phyloP scores from a whole-genome alignment of 2,113 vertebrate genomes.

The Silurus asotus region DNA sequence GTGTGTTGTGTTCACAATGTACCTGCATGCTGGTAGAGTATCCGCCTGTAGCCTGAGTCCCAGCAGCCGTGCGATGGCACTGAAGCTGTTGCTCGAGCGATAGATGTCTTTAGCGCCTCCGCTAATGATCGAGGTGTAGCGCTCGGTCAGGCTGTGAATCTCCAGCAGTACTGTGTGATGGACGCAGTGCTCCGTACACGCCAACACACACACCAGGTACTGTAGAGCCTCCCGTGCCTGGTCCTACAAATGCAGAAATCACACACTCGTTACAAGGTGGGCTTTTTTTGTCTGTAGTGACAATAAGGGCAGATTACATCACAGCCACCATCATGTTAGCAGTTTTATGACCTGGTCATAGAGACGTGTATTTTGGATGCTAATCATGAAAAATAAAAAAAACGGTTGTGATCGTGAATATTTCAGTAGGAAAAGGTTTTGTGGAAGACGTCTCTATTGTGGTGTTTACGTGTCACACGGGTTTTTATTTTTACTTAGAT shows the following conservation, averaged over 20 bases:
- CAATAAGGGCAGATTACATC: neutral
- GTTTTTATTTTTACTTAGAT: too few species aligned
- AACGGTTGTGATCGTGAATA: neutral
- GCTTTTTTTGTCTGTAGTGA: neutral
- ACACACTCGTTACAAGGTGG: neutral
- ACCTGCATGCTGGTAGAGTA: constrained; percentile 69
- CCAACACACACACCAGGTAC: constrained; percentile 86
- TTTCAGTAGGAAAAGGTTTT: neutral
- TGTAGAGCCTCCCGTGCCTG: constrained; percentile 79
- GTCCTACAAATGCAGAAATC: constrained; percentile 65
- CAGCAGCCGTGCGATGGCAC: constrained; percentile 81
- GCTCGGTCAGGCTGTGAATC: constrained; percentile 83
- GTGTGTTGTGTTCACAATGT: constrained; percentile 17
- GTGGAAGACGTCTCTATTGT: neutral
- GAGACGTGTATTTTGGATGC: too few species aligned
- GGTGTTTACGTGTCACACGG: neutral
- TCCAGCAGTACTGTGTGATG: constrained; percentile 90
- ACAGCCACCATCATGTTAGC: neutral
- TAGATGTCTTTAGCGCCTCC: constrained; percentile 86
- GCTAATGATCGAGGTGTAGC: constrained; percentile 79
- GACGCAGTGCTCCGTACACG: constrained; percentile 85
- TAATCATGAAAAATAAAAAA: too few species aligned
- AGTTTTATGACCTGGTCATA: neutral
- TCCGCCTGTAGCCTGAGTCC: constrained; percentile 72
- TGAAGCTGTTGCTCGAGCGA: constrained; percentile 94